Base-by-base conservation (phyloP, 1,140 invertebrate species). In the Drosophila seguyi region DNA sequence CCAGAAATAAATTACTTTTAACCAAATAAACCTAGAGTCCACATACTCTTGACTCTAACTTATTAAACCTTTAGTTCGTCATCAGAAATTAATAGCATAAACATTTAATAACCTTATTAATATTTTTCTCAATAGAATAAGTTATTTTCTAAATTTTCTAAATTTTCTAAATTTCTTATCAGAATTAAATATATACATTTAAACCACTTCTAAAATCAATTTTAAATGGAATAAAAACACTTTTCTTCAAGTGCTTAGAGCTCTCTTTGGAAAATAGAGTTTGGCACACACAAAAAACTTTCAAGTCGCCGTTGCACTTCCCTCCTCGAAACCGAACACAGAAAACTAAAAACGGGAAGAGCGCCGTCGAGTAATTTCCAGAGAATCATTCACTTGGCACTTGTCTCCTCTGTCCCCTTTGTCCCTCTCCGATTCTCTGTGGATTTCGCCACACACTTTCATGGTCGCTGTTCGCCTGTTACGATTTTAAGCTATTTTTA, bases 401-500 rank as follows among this genome's bases (percentile, higher is more conserved):
- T 72, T 59, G 69, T 41, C 69, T 72, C 68, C 20, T 18, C 29
- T 11, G 25, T 36, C 57, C 16, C 25, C 16, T 16, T 13, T 13
- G 10, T 44, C 18, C 20, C 11, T 13, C 44, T 18, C 20, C 5
- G 11, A 11, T 39, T 67, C 42, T 25, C 61, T n/a, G 42, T 8
- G 22, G 4, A 34, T 11, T 56, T 41, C 22, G n/a, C 52, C 52
- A 55, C 6, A 55, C 52, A 50, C 52, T 48, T 18, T 50, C 16
- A 31, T 13, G 36, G 31, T 44, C 11, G 57, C 85, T 90, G 85
- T 66, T 67, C 59, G 85, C 85, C 85, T 90, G 85, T 73, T 90
- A 77, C 75, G 58, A 90, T 90, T 88, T 88, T 90, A 90, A 90
- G 85, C 85, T 90, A 90, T 90, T 90, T 90, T 90, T 90, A 90